phyloP scores from a whole-genome alignment of 2,797 vertebrate genomes.

The Gymnocypris eckloni region DNA sequence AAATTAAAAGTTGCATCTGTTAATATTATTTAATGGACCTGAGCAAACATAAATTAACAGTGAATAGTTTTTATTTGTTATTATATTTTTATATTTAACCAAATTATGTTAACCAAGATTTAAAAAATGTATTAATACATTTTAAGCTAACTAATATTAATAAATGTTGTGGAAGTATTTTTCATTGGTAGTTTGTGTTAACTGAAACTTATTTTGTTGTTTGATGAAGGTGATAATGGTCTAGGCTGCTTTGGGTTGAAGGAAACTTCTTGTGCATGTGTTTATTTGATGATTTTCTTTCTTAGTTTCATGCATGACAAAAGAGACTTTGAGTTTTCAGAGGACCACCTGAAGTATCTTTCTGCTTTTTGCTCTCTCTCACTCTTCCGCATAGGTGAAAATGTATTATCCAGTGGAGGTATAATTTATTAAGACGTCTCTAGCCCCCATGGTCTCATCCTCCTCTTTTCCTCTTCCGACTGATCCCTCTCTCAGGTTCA shows the following conservation, averaged over 20 bases:
- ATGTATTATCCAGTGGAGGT: constrained; percentile 43
- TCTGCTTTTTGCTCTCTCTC: constrained; percentile 23
- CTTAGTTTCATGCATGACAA: constrained; percentile 19
- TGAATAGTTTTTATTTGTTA: not conserved
- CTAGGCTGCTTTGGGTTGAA: not conserved
- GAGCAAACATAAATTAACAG: not conserved
- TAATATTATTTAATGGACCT: not conserved
- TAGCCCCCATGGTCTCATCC: constrained; percentile 17
- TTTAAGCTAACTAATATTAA: not conserved
- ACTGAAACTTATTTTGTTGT: not conserved
- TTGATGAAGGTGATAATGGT: not conserved
- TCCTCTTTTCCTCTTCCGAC: constrained; percentile 41
- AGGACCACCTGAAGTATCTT: constrained; percentile 35
- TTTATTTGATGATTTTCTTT: not conserved
- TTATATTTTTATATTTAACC: no score
- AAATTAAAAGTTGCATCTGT: not conserved
- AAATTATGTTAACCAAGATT: not conserved
- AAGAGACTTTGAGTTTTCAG: constrained; percentile 37
- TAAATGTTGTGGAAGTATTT: not conserved
- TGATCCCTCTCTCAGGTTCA: constrained; percentile 47
- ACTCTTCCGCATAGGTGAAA: constrained; percentile 41
- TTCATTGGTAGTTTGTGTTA: not conserved
- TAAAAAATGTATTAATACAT: not conserved
- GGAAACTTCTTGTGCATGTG: constrained; percentile 9
- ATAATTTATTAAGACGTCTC: constrained; percentile 46